Evolutionary conservation across 1,140 invertebrate genomes (phyloP), one percentile per base, ranked within the genome.

Genomic region (Drosophila persimilis): DNA sequence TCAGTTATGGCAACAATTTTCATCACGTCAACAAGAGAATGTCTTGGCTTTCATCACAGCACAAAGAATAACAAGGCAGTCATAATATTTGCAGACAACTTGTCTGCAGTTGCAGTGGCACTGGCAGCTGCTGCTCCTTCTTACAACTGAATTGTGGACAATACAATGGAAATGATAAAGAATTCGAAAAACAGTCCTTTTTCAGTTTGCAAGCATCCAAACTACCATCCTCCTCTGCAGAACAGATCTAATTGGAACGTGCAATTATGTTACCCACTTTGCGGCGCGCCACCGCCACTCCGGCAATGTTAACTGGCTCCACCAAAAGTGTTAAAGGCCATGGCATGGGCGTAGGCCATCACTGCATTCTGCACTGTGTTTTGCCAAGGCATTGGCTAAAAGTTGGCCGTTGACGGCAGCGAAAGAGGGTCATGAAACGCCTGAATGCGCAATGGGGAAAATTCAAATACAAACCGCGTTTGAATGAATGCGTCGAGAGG

Each of bases 401-500:
- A 74, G 60, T 65, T 45, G 47, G 45, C 7, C 7, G 7, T 26
- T 26, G 29, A 6, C 0, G 29, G 29, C 7, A 31, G 29, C 7
- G 7, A 31, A 2, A 8, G 29, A 31, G 29, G 29, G 29, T 7
- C 29, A 8, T 8, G 29, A 31, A 31, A 31, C 29, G 29, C 29
- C 7, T 31, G 29, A 31, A 7, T 8, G 29, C 7, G 29, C 29
- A 31, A 31, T 31, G 29, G 2, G 29, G 7, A 7, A 31, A 81
- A 78, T 75, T 71, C 63, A 81, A 81, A 77, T 65, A 71, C 66
- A 71, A 81, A 46, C 62, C 55, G 65, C 75, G 74, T 62, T 75
- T 86, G 77, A 77, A 67, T 74, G 65, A 81, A 80, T 85, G 80
- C 80, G 54, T 71, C 75, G 54, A 75, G 55, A 73, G 80, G 62